Base-by-base conservation (phyloP, 2,888 invertebrate species). In the Brachyptera risi region DNA sequence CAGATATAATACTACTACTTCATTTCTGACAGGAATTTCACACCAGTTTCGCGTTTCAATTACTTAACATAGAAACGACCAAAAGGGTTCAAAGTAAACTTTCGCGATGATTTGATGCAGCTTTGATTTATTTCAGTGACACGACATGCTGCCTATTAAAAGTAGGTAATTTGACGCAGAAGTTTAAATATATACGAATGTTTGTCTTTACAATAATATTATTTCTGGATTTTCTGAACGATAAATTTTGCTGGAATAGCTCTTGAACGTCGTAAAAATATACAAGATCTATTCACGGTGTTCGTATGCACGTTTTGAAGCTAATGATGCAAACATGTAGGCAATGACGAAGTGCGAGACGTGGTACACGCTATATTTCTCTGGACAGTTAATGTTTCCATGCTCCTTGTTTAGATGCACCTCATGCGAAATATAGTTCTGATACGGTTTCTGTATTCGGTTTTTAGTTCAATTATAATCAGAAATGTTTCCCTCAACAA, bases 191-290 rank as follows among this genome's bases (percentile, higher is more conserved):
- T 54, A 54, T n/a, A 17, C 31, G 21, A 27, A 35, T 54, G 54
- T 54, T 35, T 54, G 35, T 54, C 37, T 37, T 54, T 54, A 54
- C 35, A 54, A 54, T 37, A 54, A 54, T 54, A 54, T 54, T 54
- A 35, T 54, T 17, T 21, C 24, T 13, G 21, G 23, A 4, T 54
- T 54, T 54, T 54, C 37, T 9, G 17, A 17, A 23, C 31, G 17
- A 54, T 54, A 54, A 54, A 54, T 54, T 54, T 37, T 31, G 35
- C 35, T 37, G 54, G 37, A 54, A 54, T 54, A 13, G 35, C 54
- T 54, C 54, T 54, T 35, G 37, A 54, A 15, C 35, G 17, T 17
- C 54, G 54, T 54, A 54, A 35, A 54, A 54, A 54, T 54, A 54
- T 54, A 54, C 54, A 54, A 35, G 37, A 19, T 15, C 54, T 54